These are phyloP conservation scores for Anadara kagoshimensis DNA, from an alignment of 1,140 invertebrate genomes.

Conservation along the genomic window DNA sequence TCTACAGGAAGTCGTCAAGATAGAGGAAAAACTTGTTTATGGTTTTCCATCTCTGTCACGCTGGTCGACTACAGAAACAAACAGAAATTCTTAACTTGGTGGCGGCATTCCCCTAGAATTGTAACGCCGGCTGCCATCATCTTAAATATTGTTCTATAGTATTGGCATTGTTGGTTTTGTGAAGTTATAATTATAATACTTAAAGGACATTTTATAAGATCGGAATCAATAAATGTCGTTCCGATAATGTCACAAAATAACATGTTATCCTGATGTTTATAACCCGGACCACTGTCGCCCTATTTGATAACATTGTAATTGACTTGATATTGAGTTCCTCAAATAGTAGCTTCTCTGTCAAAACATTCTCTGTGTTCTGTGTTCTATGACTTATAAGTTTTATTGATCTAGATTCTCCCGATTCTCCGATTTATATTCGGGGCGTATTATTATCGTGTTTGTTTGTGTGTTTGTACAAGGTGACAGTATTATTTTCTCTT, in stretches of 20 bases:
- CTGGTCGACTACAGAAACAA: conserved; percentile 15
- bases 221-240: conserved; percentile 26
- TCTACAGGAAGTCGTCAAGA: conserved; percentile 28
- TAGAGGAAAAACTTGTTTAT: conserved; percentile 31
- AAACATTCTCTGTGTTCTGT: conserved; percentile 10
- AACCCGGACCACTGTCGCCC: conserved; percentile 9
- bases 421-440: too few relatives aligned
- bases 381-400: too few relatives aligned
- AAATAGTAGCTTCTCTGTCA: conserved; percentile 17
- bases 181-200: conserved; percentile 35
- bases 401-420: too few relatives aligned
- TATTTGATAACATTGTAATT: conserved; percentile 13
- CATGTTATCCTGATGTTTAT: conserved; percentile 19
- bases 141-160: too few relatives aligned
- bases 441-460: too few relatives aligned
- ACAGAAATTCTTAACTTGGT: conserved; percentile 5
- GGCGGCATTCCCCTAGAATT: background rate
- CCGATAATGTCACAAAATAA: conserved; percentile 35
- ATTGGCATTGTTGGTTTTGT: background rate
- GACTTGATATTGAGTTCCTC: conserved; percentile 16
- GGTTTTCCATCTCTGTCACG: conserved; percentile 35
- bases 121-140: too few relatives aligned
- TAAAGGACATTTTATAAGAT: conserved; percentile 24
- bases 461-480: conserved; percentile 2
- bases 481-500: too few relatives aligned